Evolutionary conservation across 2,888 invertebrate genomes (phyloP).

Genomic region (Piscicola geometra): DNA sequence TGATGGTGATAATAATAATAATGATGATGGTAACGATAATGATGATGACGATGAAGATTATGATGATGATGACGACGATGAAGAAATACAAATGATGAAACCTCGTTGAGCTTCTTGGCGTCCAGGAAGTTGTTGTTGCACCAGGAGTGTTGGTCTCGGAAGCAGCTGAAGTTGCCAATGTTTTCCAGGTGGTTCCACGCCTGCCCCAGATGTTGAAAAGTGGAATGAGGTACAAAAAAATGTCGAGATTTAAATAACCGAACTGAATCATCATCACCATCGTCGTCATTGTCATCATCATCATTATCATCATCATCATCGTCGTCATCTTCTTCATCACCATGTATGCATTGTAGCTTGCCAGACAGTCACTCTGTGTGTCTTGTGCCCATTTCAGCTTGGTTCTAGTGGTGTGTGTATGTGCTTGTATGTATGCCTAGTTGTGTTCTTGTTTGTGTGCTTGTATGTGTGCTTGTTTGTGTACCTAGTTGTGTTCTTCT

Average conservation of each 20-base stretch:
- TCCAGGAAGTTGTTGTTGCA: slow-evolving; percentile 48
- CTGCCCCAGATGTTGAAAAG: slow-evolving; percentile 1
- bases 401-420: slow-evolving; percentile 62
- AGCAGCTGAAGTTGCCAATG: slow-evolving; percentile 39
- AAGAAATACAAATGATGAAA: too few relatives aligned
- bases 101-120: slow-evolving; percentile 49
- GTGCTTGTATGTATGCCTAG: neutral
- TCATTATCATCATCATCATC: slow-evolving; percentile 35
- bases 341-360: slow-evolving; percentile 73
- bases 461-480: too few relatives aligned
- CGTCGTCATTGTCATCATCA: slow-evolving; percentile 36
- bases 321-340: slow-evolving; percentile 33
- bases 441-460: neutral
- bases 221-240: too few relatives aligned
- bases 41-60: too few relatives aligned
- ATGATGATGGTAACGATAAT: too few relatives aligned
- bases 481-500: too few relatives aligned
- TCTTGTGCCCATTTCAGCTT: slow-evolving; percentile 77
- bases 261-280: slow-evolving; percentile 30
- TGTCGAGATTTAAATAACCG: neutral
- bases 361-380: slow-evolving; percentile 78
- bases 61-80: too few relatives aligned
- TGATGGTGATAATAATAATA: too few relatives aligned
- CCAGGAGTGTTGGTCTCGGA: slow-evolving; percentile 58
- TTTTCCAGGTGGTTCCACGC: slow-evolving; percentile 25